Evolutionary conservation across 1,140 invertebrate genomes (phyloP).

Genomic region (Semibalanus balanoides): DNA sequence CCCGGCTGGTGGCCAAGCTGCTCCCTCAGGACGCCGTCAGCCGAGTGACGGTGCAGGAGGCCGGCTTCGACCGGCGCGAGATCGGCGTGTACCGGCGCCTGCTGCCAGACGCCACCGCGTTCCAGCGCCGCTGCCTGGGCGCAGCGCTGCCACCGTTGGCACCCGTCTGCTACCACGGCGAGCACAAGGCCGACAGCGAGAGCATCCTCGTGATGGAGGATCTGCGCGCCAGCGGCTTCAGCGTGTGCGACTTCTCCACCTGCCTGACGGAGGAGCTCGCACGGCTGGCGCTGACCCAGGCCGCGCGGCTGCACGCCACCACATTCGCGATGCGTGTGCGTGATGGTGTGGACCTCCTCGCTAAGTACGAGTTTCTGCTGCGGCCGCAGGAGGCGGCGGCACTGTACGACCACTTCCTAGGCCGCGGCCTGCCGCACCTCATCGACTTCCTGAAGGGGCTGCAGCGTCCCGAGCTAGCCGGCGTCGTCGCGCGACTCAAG

Average conservation of each 20-base stretch:
- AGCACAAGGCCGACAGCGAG: conserved; percentile 32
- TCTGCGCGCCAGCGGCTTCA: conserved; percentile 36
- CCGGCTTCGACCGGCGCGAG: conserved; percentile 62
- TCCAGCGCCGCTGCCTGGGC: conserved; percentile 33
- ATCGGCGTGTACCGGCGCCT: conserved; percentile 63
- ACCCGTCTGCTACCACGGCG: conserved; percentile 46
- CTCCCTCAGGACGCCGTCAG: conserved; percentile 57
- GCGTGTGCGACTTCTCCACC: conserved; percentile 44
- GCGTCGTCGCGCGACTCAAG: conserved; percentile 46
- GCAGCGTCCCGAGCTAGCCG: conserved; percentile 29
- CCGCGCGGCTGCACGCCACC: conserved; percentile 52
- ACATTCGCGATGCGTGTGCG: conserved; percentile 12
- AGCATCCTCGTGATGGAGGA: conserved; percentile 51
- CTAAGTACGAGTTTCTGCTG: conserved; percentile 42
- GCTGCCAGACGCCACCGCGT: conserved; percentile 42
- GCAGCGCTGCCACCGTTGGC: conserved; percentile 35
- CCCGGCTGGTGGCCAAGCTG: conserved; percentile 53
- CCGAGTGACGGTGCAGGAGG: conserved; percentile 57
- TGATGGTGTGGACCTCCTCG: conserved; percentile 10
- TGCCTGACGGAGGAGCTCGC: conserved; percentile 28
- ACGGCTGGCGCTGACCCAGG: conserved; percentile 46
- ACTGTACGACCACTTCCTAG: conserved; percentile 57
- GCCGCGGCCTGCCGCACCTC: conserved; percentile 53
- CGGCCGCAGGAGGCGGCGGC: conserved; percentile 56
- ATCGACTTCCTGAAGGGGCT: conserved; percentile 18